Evolutionary conservation across 2,113 vertebrate genomes (phyloP), one percentile per base, ranked within the genome.

Genomic region (Epinephelus moara): DNA sequence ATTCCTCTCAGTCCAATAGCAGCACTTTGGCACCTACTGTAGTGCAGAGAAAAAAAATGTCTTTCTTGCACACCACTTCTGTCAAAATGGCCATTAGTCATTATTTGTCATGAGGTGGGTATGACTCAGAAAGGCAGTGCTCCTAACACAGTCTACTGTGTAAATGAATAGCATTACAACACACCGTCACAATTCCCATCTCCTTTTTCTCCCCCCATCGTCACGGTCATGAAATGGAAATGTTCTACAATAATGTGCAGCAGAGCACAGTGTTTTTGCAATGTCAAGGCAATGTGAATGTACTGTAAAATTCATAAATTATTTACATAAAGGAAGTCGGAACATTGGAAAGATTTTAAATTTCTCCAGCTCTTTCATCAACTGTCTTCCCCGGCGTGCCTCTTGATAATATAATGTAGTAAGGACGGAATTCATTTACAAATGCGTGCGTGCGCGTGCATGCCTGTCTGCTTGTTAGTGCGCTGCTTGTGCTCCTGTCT

Each of bases 321-420:
- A 95, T 94, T 91, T 57, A 95, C 42, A 77, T 74, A 80, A 80
- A 21, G 84, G 83, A 86, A 81, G 88, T 79, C 70, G 70, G 86
- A 93, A 94, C 93, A 95, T 37, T 91, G 88, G 90, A 94, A 93
- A 71, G 87, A 93, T 94, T 92, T 94, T 94, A 91, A 84, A 88
- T 89, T 89, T 76, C 79, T 79, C 77, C 49, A 60, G 52, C 86
- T 80, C 85, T 88, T 88, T 85, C 79, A 89, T 89, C 77, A 61
- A 14, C 77, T 80, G 84, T 82, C 85, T 82, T 33, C 40, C 7
- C 12, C 60, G 40, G 78, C 80, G 40, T 75, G 78, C 57, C 30
- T 74, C 53, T 52, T 57, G 66, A 59, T 88, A 68, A 79, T 71
- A 80, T 81, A 78, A 86, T 86, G 57, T 56, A 47, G 59, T 27